Evolutionary conservation across 2,888 invertebrate genomes (phyloP).

Genomic region (Dendrolimus houi): DNA sequence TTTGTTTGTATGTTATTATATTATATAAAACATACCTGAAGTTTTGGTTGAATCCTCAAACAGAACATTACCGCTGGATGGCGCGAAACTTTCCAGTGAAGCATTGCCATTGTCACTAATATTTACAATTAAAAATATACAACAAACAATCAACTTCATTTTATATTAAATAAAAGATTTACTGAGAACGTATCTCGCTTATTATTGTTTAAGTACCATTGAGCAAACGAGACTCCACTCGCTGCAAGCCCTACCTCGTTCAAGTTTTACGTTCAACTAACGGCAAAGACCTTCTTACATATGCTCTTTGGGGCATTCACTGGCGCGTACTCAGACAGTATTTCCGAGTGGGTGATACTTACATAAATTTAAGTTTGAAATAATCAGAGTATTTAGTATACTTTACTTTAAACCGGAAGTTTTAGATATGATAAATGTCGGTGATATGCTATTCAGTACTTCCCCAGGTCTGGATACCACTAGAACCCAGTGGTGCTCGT

Average conservation of each 20-base stretch:
- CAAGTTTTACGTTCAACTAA: background rate
- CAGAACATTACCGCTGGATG: constrained; percentile 38
- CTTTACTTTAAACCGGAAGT: no score
- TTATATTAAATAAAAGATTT: background rate
- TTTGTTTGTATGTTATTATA: no score
- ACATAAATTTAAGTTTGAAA: no score
- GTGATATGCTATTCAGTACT: no score
- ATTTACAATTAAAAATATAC: constrained; percentile 50
- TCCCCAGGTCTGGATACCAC: no score
- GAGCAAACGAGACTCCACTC: background rate
- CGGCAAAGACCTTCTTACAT: background rate
- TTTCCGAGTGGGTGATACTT: no score
- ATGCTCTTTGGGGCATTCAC: background rate
- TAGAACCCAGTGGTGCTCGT: no score
- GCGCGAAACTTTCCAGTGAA: constrained; percentile 54
- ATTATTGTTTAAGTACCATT: background rate
- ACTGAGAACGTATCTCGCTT: no score
- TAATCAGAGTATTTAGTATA: no score
- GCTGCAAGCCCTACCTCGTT: background rate
- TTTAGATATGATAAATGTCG: no score
- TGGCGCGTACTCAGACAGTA: background rate
- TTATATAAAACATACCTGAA: constrained; percentile 34
- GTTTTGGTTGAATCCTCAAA: constrained; percentile 51
- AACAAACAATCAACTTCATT: constrained; percentile 56
- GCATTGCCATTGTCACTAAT: constrained; percentile 61